Conservation (phyloP, 2,888 invertebrate genomes). For the Leucoptera coffeella region DNA sequence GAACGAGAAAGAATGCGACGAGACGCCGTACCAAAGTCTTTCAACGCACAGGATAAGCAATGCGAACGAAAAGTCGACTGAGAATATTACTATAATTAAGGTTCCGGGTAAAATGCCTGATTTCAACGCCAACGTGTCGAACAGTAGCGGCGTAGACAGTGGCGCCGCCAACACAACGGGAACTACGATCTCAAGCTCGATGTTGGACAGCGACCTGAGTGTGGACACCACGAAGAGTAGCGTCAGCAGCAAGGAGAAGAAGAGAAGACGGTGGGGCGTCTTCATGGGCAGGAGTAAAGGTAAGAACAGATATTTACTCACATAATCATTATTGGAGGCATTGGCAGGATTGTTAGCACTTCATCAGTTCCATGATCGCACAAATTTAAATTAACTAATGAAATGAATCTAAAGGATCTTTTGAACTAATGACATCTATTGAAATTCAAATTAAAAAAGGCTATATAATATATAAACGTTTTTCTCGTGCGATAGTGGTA, state of each 20-base stretch:
- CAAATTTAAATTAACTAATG: too few relatives aligned
- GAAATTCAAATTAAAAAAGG: too few relatives aligned
- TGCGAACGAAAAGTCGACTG: conserved; percentile 20
- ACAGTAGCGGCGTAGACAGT: conserved; percentile 14
- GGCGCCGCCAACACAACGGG: conserved; percentile 19
- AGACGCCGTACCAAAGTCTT: conserved; percentile 40
- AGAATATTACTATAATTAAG: conserved; percentile 34
- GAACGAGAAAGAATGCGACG: conserved; percentile 24
- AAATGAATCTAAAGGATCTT: too few relatives aligned
- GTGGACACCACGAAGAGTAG: conserved; percentile 14
- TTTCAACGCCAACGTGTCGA: conserved; percentile 12
- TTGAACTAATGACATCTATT: too few relatives aligned
- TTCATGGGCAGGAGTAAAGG: conserved; percentile 61
- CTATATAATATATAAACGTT: too few relatives aligned
- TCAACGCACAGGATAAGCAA: conserved; percentile 31
- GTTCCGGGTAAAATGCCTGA: conserved; percentile 14
- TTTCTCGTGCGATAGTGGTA: too few relatives aligned
- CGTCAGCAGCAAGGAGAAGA: conserved; percentile 49
- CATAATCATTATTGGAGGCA: too few relatives aligned
- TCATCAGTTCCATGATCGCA: too few relatives aligned
- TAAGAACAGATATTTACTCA: too few relatives aligned
- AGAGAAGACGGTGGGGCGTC: conserved; percentile 62
- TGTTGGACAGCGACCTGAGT: conserved; percentile 15
- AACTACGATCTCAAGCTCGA: conserved; percentile 24
- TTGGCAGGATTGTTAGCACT: too few relatives aligned